phyloP scores from a whole-genome alignment of 2,797 vertebrate species.

The Galagoides demidoff region DNA sequence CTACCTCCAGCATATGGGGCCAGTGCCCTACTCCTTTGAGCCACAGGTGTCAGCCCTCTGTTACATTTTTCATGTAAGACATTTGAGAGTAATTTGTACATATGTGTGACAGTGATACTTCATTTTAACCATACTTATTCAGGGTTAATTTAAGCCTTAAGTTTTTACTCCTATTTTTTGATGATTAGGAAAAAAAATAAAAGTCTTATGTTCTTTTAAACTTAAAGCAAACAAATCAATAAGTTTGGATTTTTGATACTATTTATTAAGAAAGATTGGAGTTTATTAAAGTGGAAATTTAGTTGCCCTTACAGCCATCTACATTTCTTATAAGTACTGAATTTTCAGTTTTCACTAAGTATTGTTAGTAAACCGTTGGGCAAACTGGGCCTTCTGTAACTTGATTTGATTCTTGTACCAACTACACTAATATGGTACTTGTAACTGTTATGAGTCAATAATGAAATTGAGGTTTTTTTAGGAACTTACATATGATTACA shows the following conservation, averaged over 20 bases:
- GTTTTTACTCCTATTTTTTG: not conserved
- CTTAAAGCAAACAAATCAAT: slow-evolving; percentile 17
- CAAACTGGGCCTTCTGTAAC: not conserved
- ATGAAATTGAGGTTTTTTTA: slow-evolving; percentile 8
- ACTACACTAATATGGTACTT: not conserved
- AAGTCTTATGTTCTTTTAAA: slow-evolving; percentile 32
- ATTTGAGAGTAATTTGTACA: slow-evolving; percentile 4
- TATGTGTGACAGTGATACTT: not conserved
- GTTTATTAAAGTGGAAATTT: slow-evolving; percentile 50
- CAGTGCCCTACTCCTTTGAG: too few relatives aligned
- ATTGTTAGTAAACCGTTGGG: not conserved
- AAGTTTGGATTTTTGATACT: slow-evolving; percentile 1
- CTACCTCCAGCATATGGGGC: too few relatives aligned
- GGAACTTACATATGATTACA: slow-evolving; percentile 16
- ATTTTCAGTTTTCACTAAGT: slow-evolving; percentile 32
- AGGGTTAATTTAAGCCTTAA: not conserved
- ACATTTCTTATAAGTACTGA: not conserved
- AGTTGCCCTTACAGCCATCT: not conserved
- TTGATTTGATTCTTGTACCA: not conserved
- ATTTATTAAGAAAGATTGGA: slow-evolving; percentile 37
- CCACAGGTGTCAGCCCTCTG: not conserved
- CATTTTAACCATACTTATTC: slow-evolving; percentile 50
- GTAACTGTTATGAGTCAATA: not conserved
- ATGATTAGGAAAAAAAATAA: not conserved
- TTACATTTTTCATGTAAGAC: slow-evolving; percentile 22